Evolutionary conservation across 2,888 invertebrate genomes (phyloP).

Genomic region (Melinaea menophilus): DNA sequence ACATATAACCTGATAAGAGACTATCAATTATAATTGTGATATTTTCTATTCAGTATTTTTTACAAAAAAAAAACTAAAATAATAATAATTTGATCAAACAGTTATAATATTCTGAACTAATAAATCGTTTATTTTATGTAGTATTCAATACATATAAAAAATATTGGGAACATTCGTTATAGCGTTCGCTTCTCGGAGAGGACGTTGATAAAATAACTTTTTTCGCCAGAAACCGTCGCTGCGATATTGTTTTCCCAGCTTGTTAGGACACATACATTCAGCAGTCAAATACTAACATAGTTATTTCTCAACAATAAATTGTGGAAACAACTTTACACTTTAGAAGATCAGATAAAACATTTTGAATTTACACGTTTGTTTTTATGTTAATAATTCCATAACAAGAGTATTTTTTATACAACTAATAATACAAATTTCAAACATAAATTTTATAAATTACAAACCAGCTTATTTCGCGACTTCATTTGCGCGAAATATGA

Average conservation of each 20-base stretch:
- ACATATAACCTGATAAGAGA: neutral
- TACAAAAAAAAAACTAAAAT: neutral
- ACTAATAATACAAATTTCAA: too few species aligned
- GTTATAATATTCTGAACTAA: too few species aligned
- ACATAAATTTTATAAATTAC: too few species aligned
- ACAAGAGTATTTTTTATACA: too few species aligned
- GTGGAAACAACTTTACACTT: conserved; percentile 18
- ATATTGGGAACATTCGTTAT: conserved; percentile 5
- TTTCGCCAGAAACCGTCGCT: conserved; percentile 47
- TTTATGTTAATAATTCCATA: too few species aligned
- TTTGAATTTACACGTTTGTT: neutral
- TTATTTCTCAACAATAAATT: conserved; percentile 48
- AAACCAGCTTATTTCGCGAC: too few species aligned
- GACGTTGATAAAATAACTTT: conserved; percentile 55
- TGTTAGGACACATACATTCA: conserved; percentile 50
- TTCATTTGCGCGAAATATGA: too few species aligned
- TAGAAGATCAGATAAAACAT: conserved; percentile 4
- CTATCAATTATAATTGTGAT: neutral
- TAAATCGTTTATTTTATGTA: neutral
- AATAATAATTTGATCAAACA: neutral
- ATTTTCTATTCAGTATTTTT: neutral
- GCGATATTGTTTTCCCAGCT: conserved; percentile 52
- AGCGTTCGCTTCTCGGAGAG: conserved; percentile 17
- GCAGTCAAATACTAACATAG: conserved; percentile 66
- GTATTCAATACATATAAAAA: conserved; percentile 4